Base-by-base conservation (phyloP, 1,140 invertebrate genomes). In the Trichonephila clavata region DNA sequence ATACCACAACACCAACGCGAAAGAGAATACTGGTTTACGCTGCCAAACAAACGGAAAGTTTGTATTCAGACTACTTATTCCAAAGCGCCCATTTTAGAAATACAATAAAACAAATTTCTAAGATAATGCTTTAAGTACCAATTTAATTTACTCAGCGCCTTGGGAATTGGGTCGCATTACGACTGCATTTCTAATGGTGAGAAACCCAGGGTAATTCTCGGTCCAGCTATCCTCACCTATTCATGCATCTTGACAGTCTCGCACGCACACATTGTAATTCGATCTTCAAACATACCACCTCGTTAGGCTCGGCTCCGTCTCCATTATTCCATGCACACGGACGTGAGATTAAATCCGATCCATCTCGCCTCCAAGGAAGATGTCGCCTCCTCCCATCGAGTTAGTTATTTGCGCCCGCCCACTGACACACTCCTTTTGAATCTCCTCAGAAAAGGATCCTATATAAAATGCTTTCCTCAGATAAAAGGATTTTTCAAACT, bases 211-310 rank as follows among this genome's bases (percentile, higher is more conserved):
- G 71, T 39, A 20, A 77, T 77, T 77, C 71, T 68, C 63, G 24
- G 65, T 24, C 65, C 65, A 68, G 65, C n/a, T 68, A 24, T 24
- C 65, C 21, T 27, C 65, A 14, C 65, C 71, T 32, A 77, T 77
- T 77, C 71, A 39, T 18, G 27, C 27, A 5, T 20, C 83, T 84
- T 59, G 83, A 59, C 83, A 60, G 43, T n/a, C 50, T 60, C 83
- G 50, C 57, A 59, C 86, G 60, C 27, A 61, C 43, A 61, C 68
- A 90, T 90, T 90, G 89, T 90, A 80, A 90, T 60, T 60, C 68
- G 89, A 90, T 90, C 89, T 61, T 90, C 89, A 90, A 90, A 90
- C 89, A 90, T 20, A 60, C 21, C 89, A 80, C 68, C 89, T 90
- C 89, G 89, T 90, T 90, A 90, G 68, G 21, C n/a, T n/a, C 21